Base-by-base conservation (phyloP, 1,140 invertebrate genomes). In the Saxidomus purpurata region DNA sequence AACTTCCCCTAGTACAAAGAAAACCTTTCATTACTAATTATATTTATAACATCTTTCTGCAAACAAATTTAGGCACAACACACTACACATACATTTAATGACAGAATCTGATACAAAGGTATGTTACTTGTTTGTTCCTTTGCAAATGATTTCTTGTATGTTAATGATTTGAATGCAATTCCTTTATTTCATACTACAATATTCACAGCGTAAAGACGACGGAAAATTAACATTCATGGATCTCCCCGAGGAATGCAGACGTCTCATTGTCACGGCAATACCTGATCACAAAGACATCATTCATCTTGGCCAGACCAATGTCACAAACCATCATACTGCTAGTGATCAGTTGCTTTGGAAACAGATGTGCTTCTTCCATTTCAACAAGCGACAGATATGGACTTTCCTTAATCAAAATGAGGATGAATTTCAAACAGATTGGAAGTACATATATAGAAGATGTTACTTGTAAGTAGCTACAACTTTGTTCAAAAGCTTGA, bases 331-430 rank as follows among this genome's bases (percentile, higher is more conserved):
- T 47, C 96, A 97, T 43, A 96, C 99, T 15, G 97, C 98, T 34
- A 97, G 98, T 61, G 98, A 99, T 94, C 97, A 98, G 94, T 97
- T 98, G 89, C 97, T 99, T 61, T 99, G 99, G 99, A 97, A 97
- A 81, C 97, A 98, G 94, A 97, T 99, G 49, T 98, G 98, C 63
- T 97, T 97, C 81, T 99, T 99, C 95, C 99, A 99, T 95, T 99
- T 99, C 96, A 97, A 97, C 28, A 97, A 97, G 76, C 97, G 97
- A 89, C 98, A 99, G 96, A 97, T 99, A 36, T 96, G 97, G 93
- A 97, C 96, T 92, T 97, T 97, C 91, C 96, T 97, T 43, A 92
- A 93, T 49, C 88, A 93, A n/a, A 88, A 90, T 52, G 80, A 90
- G 11, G 69, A 90, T 36, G 89, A 92, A 79, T 80, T 88, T 19